Evolutionary conservation across 1,140 invertebrate species (phyloP).

Genomic region (Penaeus chinensis): DNA sequence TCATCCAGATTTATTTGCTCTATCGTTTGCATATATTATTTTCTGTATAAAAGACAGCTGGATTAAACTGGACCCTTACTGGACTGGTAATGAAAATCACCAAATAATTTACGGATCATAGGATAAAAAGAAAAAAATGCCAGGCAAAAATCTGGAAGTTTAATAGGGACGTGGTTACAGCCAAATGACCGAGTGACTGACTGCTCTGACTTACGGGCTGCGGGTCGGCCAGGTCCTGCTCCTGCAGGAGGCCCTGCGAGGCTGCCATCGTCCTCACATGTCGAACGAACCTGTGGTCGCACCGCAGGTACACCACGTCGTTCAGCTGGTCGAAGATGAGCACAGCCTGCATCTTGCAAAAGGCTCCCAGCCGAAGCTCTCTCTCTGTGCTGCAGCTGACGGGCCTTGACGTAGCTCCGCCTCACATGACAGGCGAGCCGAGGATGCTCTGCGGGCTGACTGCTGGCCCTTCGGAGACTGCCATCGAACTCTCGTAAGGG

Average conservation of each 20-base stretch:
- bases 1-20: too few relatives aligned
- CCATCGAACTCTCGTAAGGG: too few relatives aligned
- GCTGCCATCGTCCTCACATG: conserved; percentile 77
- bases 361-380: not conserved
- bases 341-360: conserved; percentile 76
- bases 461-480: too few relatives aligned
- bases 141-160: too few relatives aligned
- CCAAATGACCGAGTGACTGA: not conserved
- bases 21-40: too few relatives aligned
- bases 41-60: too few relatives aligned
- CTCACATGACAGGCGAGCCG: not conserved
- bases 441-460: too few relatives aligned
- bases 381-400: not conserved
- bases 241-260: conserved; percentile 73
- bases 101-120: too few relatives aligned
- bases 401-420: not conserved
- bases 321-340: conserved; percentile 83
- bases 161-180: too few relatives aligned
- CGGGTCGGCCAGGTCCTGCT: conserved; percentile 64
- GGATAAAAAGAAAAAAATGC: too few relatives aligned
- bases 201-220: conserved; percentile 64
- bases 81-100: too few relatives aligned
- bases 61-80: too few relatives aligned
- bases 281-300: conserved; percentile 78
- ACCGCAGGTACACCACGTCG: conserved; percentile 83